Conservation (phyloP, 30 jellyfish, hydroid and myxozoan genomes). For the Sanderia malayensis region DNA sequence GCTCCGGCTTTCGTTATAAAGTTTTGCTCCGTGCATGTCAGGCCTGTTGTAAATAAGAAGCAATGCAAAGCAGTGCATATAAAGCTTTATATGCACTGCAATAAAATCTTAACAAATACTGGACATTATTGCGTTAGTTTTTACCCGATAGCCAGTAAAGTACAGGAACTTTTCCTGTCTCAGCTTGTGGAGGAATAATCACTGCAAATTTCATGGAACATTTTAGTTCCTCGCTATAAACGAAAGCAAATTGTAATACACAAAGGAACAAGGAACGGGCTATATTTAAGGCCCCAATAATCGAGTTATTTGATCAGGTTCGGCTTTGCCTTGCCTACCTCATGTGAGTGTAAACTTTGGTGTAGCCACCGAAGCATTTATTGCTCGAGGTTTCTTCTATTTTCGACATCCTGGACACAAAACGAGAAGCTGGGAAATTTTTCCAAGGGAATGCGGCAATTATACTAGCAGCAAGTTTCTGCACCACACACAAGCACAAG, state of each 20-base stretch:
- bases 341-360: slow-evolving; percentile 72
- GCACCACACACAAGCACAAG: too few species aligned
- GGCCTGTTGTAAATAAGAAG: slow-evolving; percentile 36
- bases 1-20: slow-evolving; percentile 94
- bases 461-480: too few species aligned
- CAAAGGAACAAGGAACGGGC: not conserved
- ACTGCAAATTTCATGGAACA: slow-evolving; percentile 90
- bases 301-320: too few species aligned
- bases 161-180: slow-evolving; percentile 83
- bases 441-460: too few species aligned
- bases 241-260: not conserved
- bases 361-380: slow-evolving; percentile 71
- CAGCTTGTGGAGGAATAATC: slow-evolving; percentile 82
- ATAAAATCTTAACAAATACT: not conserved
- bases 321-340: slow-evolving; percentile 17
- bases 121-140: too few species aligned
- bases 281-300: not conserved
- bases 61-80: not conserved
- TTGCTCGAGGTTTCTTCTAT: slow-evolving; percentile 72
- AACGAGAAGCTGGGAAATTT: not conserved
- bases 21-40: slow-evolving; percentile 96
- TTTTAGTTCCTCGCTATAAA: slow-evolving; percentile 69
- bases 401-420: not conserved
- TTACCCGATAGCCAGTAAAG: slow-evolving; percentile 90
- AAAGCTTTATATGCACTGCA: too few species aligned